These are phyloP conservation scores for Allolobophora icterica DNA, from an alignment of 2,888 invertebrate species.

Conservation along the genomic window DNA sequence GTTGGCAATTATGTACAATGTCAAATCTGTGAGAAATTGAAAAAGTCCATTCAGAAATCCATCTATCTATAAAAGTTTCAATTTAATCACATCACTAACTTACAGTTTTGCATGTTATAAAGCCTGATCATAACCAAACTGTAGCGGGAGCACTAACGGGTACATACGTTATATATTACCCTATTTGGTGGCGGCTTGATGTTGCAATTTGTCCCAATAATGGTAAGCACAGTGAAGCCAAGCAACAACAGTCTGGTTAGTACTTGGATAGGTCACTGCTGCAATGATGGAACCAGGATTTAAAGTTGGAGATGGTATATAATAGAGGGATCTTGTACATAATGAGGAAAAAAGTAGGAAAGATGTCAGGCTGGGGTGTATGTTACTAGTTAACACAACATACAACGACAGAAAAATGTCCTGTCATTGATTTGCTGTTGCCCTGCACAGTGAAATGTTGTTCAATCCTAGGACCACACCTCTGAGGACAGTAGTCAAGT, in stretches of 20 bases:
- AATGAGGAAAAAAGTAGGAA: background rate
- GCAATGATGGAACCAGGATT: too few relatives aligned
- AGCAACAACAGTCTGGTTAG: too few relatives aligned
- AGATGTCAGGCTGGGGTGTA: background rate
- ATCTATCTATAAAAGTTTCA: background rate
- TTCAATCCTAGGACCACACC: background rate
- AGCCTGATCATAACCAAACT: background rate
- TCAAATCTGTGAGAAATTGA: background rate
- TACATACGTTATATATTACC: background rate
- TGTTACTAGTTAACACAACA: background rate
- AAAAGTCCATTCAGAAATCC: background rate
- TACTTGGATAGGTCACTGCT: too few relatives aligned
- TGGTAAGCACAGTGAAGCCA: background rate
- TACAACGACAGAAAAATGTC: background rate
- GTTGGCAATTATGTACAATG: background rate
- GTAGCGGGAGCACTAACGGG: too few relatives aligned
- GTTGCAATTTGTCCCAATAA: background rate
- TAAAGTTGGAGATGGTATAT: too few relatives aligned
- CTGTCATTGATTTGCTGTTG: background rate
- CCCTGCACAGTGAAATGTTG: background rate
- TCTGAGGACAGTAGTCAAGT: background rate
- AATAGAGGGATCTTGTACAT: too few relatives aligned
- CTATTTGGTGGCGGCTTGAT: background rate
- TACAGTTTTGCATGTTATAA: background rate
- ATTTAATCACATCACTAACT: background rate